Percentiles rank a stretch among this genome's conserved stretches.
phyloP scores from a whole-genome alignment of 1,140 invertebrate genomes.

The Hylaeus anthracinus region DNA sequence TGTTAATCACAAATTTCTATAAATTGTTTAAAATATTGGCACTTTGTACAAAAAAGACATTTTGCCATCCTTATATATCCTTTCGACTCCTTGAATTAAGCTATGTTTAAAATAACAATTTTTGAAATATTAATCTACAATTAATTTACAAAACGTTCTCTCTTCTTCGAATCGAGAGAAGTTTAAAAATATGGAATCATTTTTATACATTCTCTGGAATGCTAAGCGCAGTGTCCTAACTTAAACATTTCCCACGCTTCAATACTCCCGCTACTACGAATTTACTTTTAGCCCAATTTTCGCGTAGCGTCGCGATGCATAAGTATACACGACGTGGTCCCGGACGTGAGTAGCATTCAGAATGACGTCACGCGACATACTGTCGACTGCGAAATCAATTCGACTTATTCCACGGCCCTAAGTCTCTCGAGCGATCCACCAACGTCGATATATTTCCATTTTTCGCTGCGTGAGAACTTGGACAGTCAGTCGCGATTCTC shows the following conservation, averaged over 20 bases:
- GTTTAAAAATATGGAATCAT: neutral
- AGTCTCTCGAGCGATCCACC: conserved; percentile 28
- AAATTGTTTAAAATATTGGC: too few species aligned
- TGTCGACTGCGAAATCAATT: conserved; percentile 31
- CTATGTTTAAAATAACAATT: too few species aligned
- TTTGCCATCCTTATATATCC: too few species aligned
- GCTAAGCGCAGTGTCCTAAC: neutral
- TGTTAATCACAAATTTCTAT: too few species aligned
- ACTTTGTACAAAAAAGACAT: too few species aligned
- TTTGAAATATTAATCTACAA: too few species aligned
- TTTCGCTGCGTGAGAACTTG: conserved; percentile 48
- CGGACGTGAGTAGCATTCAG: neutral
- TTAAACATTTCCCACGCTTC: neutral
- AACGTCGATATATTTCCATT: conserved; percentile 42
- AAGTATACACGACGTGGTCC: too few species aligned
- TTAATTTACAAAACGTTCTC: neutral
- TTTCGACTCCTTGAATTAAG: too few species aligned
- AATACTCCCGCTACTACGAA: neutral
- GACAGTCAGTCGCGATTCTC: conserved; percentile 39
- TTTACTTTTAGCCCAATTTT: neutral
- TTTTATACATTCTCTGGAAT: neutral
- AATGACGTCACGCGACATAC: neutral
- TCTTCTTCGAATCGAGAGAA: neutral
- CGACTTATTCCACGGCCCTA: conserved; percentile 36
- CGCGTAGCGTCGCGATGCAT: neutral